Conservation (phyloP, 2,797 vertebrate species). For the Urocyon cinereoargenteus region DNA sequence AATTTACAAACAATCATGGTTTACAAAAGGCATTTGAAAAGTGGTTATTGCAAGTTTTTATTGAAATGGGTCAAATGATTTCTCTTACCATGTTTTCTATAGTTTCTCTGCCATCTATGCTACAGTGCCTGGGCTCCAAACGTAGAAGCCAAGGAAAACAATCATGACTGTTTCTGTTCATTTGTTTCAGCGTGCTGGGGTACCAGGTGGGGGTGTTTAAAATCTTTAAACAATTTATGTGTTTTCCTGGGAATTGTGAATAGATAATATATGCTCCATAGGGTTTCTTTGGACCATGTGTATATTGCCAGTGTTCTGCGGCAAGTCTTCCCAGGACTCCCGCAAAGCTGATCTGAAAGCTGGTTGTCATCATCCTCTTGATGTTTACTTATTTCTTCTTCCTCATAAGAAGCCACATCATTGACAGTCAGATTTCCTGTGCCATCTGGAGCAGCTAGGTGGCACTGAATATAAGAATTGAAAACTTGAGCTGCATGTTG, state of each 20-base stretch:
- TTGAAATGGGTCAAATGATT: slow-evolving; percentile 48
- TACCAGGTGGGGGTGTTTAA: slow-evolving; percentile 11
- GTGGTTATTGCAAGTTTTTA: slow-evolving; percentile 55
- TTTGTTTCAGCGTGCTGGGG: slow-evolving; percentile 61
- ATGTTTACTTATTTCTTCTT: neutral
- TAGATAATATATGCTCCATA: slow-evolving; percentile 15
- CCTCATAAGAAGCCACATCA: neutral
- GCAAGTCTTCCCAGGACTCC: slow-evolving; percentile 97
- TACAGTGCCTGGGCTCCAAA: slow-evolving; percentile 51
- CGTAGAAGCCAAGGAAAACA: slow-evolving; percentile 49
- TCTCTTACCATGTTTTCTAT: slow-evolving; percentile 68
- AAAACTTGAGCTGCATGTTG: slow-evolving; percentile 98
- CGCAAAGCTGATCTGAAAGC: slow-evolving; percentile 78
- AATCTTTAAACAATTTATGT: slow-evolving; percentile 61
- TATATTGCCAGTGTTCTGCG: slow-evolving; percentile 96
- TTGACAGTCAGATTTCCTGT: slow-evolving; percentile 93
- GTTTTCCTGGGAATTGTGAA: slow-evolving; percentile 56
- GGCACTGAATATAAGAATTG: slow-evolving; percentile 99
- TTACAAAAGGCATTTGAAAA: slow-evolving; percentile 62
- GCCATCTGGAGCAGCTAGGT: slow-evolving; percentile 97
- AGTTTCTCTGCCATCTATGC: slow-evolving; percentile 62
- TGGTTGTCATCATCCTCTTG: neutral
- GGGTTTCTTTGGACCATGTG: slow-evolving; percentile 56
- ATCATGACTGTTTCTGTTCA: slow-evolving; percentile 63
- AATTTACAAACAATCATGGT: slow-evolving; percentile 57